Evolutionary conservation across 2,888 invertebrate species (phyloP).

Genomic region (Drosophila tripunctata): DNA sequence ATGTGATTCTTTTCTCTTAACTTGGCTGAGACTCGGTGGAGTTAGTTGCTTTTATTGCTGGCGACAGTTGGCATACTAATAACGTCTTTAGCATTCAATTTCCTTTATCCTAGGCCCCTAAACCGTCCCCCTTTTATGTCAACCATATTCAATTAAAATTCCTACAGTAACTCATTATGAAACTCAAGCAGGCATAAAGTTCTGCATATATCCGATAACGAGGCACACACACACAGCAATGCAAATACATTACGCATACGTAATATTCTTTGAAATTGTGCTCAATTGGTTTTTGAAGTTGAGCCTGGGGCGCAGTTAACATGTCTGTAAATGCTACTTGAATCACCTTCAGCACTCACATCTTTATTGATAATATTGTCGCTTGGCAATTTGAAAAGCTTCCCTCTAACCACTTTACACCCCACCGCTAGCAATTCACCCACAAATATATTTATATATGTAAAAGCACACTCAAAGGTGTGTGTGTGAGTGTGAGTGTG

Average conservation of each 20-base stretch:
- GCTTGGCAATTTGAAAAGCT: slow-evolving; percentile 53
- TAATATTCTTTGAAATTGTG: slow-evolving; percentile 76
- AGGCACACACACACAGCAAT: background rate
- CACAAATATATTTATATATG: slow-evolving; percentile 15
- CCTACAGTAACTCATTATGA: slow-evolving; percentile 59
- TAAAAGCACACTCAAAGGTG: slow-evolving; percentile 1
- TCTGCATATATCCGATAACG: slow-evolving; percentile 47
- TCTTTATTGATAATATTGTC: slow-evolving; percentile 62
- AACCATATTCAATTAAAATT: slow-evolving; percentile 58
- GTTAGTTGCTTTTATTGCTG: background rate
- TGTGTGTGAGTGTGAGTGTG: slow-evolving; percentile 11
- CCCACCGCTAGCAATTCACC: slow-evolving; percentile 11
- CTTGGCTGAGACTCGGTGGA: background rate
- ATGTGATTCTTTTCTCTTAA: background rate
- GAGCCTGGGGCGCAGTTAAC: slow-evolving; percentile 58
- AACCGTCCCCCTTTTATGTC: background rate
- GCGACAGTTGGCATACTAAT: slow-evolving; percentile 33
- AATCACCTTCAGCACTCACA: slow-evolving; percentile 50
- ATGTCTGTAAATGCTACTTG: slow-evolving; percentile 43
- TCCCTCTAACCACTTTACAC: background rate
- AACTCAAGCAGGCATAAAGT: slow-evolving; percentile 69
- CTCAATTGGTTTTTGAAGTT: slow-evolving; percentile 74
- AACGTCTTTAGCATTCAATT: slow-evolving; percentile 1
- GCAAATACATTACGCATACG: slow-evolving; percentile 49
- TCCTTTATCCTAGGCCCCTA: background rate